These are phyloP conservation scores for Cylloceria caligata DNA, from an alignment of 2,888 invertebrate genomes.

Conservation along the genomic window DNA sequence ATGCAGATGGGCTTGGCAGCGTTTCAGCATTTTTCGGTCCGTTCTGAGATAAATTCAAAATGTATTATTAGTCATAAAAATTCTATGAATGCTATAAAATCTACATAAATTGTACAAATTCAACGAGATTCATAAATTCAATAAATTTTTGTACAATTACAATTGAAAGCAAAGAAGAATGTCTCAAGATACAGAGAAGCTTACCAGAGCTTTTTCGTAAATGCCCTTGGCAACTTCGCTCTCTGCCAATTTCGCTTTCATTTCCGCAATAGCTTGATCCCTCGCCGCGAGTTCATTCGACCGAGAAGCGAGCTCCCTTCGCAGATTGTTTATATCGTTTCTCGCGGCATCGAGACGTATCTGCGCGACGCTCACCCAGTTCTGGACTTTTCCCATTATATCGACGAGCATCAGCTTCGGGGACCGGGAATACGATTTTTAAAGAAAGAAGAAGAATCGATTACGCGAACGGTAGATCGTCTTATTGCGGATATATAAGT, in stretches of 20 bases:
- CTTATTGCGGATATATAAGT: constrained; percentile 20
- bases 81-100: neutral
- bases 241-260: constrained; percentile 62
- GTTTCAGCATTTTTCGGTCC: constrained; percentile 10
- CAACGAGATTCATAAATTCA: too few species aligned
- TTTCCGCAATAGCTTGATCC: constrained; percentile 62
- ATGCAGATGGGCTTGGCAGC: constrained; percentile 14
- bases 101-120: neutral
- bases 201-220: constrained; percentile 64
- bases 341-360: constrained; percentile 75
- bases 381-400: constrained; percentile 77
- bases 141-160: too few species aligned
- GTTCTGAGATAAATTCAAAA: constrained; percentile 15
- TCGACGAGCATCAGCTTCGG: constrained; percentile 79
- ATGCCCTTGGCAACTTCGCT: constrained; percentile 60
- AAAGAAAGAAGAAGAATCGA: constrained; percentile 33
- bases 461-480: constrained; percentile 33
- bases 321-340: constrained; percentile 72
- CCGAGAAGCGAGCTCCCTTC: constrained; percentile 71
- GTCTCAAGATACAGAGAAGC: neutral
- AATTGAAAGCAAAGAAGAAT: too few species aligned
- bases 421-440: constrained; percentile 52
- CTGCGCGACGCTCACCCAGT: constrained; percentile 75
- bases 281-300: constrained; percentile 68
- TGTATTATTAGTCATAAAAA: neutral